These are phyloP conservation scores for Petaurus breviceps DNA, from an alignment of 2,113 vertebrate species.

Conservation along the genomic window DNA sequence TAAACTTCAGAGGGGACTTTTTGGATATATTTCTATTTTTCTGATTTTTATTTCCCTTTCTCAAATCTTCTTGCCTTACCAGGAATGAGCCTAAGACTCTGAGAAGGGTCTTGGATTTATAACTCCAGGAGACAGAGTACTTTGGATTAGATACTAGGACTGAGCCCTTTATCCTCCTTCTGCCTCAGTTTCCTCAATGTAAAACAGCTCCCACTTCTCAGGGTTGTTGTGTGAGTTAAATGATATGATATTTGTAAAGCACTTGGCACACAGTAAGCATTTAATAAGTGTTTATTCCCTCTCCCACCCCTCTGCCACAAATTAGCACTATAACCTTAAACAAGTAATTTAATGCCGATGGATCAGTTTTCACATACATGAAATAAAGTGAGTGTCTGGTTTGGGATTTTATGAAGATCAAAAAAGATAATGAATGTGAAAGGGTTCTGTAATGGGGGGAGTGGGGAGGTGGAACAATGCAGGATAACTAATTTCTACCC, in stretches of 20 bases:
- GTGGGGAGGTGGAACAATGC: neutral
- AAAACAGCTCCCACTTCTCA: neutral
- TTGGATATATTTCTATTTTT: neutral
- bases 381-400: neutral
- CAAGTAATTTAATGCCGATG: neutral
- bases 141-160: neutral
- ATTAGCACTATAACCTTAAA: neutral
- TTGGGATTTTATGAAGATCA: neutral
- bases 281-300: neutral
- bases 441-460: neutral
- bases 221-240: neutral
- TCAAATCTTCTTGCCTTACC: neutral
- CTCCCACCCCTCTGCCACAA: too few relatives aligned
- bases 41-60: neutral
- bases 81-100: neutral
- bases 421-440: neutral
- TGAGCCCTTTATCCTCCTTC: neutral
- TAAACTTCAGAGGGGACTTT: neutral
- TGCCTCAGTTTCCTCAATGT: neutral
- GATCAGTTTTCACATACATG: neutral
- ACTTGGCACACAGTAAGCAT: neutral
- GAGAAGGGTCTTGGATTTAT: neutral
- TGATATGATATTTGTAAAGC: neutral
- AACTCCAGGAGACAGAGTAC: neutral
- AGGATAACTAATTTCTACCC: neutral